Conservation (phyloP, 2,113 vertebrate species). For the Larimichthys polyactis region DNA sequence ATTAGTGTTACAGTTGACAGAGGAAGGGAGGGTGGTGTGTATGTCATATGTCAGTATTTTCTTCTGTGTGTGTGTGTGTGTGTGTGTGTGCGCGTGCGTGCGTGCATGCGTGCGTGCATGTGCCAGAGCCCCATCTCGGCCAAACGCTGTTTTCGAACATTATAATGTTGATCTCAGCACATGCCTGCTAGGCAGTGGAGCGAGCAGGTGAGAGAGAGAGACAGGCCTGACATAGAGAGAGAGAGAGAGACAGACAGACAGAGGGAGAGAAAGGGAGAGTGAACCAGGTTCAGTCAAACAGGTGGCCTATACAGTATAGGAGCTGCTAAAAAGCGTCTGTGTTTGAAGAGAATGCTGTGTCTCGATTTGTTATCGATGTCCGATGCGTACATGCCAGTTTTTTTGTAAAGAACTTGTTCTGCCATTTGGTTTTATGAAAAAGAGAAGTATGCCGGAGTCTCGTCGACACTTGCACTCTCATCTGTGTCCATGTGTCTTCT, state of each 20-base stretch:
- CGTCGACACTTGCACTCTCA: not conserved
- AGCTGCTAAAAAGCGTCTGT: conserved; percentile 42
- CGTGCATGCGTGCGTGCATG: conserved; percentile 22
- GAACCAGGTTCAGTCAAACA: conserved; percentile 66
- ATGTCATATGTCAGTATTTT: conserved; percentile 25
- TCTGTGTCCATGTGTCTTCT: conserved; percentile 13
- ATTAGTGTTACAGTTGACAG: conserved; percentile 44
- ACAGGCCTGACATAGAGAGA: conserved; percentile 45
- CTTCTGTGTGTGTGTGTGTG: conserved; percentile 21
- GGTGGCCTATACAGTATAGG: conserved; percentile 62
- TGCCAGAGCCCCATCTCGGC: conserved; percentile 74
- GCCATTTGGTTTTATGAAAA: conserved; percentile 17
- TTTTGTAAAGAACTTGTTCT: conserved; percentile 13
- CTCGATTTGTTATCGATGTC: conserved; percentile 40
- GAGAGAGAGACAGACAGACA: conserved; percentile 24
- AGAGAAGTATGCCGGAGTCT: conserved; percentile 35
- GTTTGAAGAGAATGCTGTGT: conserved; percentile 34
- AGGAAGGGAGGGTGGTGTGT: conserved; percentile 14
- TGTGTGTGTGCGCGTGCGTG: not conserved
- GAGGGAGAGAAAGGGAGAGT: conserved; percentile 34
- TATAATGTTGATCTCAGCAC: conserved; percentile 87
- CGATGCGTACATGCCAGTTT: conserved; percentile 10
- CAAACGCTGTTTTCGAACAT: conserved; percentile 83
- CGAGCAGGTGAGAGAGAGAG: conserved; percentile 80
- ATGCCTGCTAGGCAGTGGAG: conserved; percentile 83